phyloP scores from a whole-genome alignment of 2,888 invertebrate genomes.

The Melinaea menophilus region DNA sequence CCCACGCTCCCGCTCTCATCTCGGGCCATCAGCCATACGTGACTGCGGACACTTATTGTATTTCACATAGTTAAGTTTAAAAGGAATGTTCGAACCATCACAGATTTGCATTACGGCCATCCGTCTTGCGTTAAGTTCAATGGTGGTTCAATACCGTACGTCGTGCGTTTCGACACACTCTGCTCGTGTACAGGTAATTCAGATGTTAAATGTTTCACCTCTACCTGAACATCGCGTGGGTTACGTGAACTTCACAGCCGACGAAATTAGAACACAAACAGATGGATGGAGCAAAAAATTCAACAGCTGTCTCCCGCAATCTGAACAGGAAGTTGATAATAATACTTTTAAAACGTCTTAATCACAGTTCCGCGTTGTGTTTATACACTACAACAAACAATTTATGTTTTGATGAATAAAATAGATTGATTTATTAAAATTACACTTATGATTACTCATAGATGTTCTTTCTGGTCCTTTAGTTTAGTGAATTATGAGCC shows the following conservation, averaged over 20 bases:
- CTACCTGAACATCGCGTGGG: neutral
- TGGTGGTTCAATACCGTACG: conserved; percentile 33
- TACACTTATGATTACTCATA: too few species aligned
- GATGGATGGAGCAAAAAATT: conserved; percentile 24
- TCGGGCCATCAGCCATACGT: conserved; percentile 62
- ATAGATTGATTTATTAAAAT: too few species aligned
- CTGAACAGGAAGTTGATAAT: conserved; percentile 19
- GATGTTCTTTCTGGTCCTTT: too few species aligned
- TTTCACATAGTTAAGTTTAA: conserved; percentile 1
- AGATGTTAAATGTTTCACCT: conserved; percentile 4
- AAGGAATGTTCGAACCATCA: conserved; percentile 48
- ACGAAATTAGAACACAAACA: conserved; percentile 26
- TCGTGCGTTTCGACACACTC: conserved; percentile 26
- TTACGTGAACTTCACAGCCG: conserved; percentile 4
- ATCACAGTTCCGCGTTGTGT: conserved; percentile 7
- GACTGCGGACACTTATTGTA: conserved; percentile 51
- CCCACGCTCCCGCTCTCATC: conserved; percentile 73
- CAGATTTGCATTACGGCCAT: conserved; percentile 61
- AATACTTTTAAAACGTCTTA: conserved; percentile 9
- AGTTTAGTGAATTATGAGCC: too few species aligned
- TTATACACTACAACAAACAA: neutral
- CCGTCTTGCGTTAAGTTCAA: conserved; percentile 47
- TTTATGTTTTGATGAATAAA: neutral
- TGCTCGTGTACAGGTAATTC: conserved; percentile 10
- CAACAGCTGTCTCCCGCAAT: conserved; percentile 20